Conservation (phyloP, 2,113 vertebrate species). For the Lamprologus lemairii region DNA sequence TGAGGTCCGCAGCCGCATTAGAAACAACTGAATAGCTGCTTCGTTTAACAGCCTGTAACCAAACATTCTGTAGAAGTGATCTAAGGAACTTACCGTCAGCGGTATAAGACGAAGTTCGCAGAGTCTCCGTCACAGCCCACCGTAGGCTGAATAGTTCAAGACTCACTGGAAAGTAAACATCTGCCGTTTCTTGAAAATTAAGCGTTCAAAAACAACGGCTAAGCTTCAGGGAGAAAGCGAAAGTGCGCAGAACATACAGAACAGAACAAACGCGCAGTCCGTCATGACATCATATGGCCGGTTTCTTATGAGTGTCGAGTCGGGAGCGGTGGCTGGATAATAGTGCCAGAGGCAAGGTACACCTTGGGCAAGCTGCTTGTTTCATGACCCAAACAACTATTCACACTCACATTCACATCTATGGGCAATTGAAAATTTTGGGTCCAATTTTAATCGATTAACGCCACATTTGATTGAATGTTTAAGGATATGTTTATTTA, state of each 20-base stretch:
- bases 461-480: background rate
- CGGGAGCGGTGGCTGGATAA: rapidly evolving
- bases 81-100: background rate
- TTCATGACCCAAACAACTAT: background rate
- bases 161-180: background rate
- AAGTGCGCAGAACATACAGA: background rate
- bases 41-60: background rate
- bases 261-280: background rate
- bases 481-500: background rate
- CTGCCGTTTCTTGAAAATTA: background rate
- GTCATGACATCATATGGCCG: background rate
- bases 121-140: background rate
- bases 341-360: background rate
- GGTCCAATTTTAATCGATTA: background rate
- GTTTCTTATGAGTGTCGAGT: background rate
- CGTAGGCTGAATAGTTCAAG: background rate
- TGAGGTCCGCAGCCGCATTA: background rate
- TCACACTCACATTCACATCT: background rate
- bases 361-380: background rate
- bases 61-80: background rate
- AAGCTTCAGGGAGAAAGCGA: background rate
- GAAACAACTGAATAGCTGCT: background rate
- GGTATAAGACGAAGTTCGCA: background rate
- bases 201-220: background rate
- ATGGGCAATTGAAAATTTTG: background rate